phyloP scores from a whole-genome alignment of 2,888 invertebrate genomes.

The Ariolimax columbianus region DNA sequence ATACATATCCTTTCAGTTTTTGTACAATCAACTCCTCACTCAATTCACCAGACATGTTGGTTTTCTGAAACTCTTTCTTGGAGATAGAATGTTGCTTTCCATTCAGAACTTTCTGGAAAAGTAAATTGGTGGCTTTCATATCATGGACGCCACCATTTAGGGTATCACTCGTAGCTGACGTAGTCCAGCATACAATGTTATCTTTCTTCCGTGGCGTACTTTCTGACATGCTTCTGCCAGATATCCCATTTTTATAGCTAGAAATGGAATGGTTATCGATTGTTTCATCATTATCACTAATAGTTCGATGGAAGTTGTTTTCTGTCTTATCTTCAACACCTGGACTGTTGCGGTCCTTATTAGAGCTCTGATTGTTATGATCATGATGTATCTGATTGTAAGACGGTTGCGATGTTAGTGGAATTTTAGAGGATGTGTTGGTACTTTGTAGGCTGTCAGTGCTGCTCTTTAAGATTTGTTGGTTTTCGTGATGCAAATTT shows the following conservation, averaged over 20 bases:
- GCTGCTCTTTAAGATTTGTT: neutral
- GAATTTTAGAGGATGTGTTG: neutral
- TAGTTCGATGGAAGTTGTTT: neutral
- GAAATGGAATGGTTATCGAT: neutral
- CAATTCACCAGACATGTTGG: neutral
- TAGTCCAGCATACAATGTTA: neutral
- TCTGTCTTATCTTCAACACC: neutral
- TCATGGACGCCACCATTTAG: neutral
- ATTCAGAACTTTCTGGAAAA: neutral
- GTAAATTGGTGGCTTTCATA: neutral
- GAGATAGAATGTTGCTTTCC: neutral
- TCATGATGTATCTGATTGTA: neutral
- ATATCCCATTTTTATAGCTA: neutral
- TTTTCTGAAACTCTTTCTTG: neutral
- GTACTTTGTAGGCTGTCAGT: neutral
- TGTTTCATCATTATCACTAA: neutral
- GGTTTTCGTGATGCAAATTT: neutral
- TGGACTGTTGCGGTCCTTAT: neutral
- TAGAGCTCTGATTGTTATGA: neutral
- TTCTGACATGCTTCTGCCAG: neutral
- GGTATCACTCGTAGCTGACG: neutral
- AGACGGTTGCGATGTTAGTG: neutral
- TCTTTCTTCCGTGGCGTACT: neutral
- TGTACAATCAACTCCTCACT: neutral
- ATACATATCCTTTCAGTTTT: neutral